Percentiles rank a stretch among this genome's conserved stretches.
Evolutionary conservation across 1,140 invertebrate species (phyloP).

Genomic region (Pseudoatta argentina): DNA sequence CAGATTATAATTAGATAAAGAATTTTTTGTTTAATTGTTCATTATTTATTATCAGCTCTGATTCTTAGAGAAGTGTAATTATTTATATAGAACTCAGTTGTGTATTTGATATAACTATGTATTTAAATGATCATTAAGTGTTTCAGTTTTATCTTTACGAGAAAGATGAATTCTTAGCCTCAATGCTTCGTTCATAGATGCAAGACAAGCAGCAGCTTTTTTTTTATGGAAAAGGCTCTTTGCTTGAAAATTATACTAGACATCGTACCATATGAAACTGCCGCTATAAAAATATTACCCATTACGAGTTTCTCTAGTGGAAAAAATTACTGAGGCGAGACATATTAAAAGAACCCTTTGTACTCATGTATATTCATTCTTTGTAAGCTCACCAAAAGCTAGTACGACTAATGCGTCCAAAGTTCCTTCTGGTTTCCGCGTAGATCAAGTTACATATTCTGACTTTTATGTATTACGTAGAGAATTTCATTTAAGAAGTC

Average conservation of each 20-base stretch:
- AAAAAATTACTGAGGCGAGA: slow-evolving; percentile 62
- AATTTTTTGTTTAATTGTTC: background rate
- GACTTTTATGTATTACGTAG: slow-evolving; percentile 38
- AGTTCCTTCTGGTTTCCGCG: slow-evolving; percentile 12
- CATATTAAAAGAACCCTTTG: slow-evolving; percentile 60
- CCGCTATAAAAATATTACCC: slow-evolving; percentile 63
- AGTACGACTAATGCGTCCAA: slow-evolving; percentile 24
- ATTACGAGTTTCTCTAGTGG: slow-evolving; percentile 49
- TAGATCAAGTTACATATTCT: slow-evolving; percentile 24
- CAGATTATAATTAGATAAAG: background rate
- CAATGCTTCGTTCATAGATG: slow-evolving; percentile 13
- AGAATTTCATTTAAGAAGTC: slow-evolving; percentile 32
- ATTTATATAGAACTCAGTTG: slow-evolving; percentile 16
- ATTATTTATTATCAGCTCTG: background rate
- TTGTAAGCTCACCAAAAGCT: slow-evolving; percentile 39
- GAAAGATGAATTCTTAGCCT: slow-evolving; percentile 14
- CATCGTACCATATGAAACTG: slow-evolving; percentile 47
- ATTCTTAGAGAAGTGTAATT: background rate
- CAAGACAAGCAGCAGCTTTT: slow-evolving; percentile 33
- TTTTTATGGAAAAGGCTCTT: slow-evolving; percentile 32
- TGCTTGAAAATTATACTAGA: slow-evolving; percentile 12
- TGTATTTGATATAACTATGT: background rate
- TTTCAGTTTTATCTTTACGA: slow-evolving; percentile 14
- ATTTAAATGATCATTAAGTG: background rate
- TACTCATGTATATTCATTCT: slow-evolving; percentile 47